phyloP scores from a whole-genome alignment of 1,140 invertebrate genomes.

The Orussus abietinus region DNA sequence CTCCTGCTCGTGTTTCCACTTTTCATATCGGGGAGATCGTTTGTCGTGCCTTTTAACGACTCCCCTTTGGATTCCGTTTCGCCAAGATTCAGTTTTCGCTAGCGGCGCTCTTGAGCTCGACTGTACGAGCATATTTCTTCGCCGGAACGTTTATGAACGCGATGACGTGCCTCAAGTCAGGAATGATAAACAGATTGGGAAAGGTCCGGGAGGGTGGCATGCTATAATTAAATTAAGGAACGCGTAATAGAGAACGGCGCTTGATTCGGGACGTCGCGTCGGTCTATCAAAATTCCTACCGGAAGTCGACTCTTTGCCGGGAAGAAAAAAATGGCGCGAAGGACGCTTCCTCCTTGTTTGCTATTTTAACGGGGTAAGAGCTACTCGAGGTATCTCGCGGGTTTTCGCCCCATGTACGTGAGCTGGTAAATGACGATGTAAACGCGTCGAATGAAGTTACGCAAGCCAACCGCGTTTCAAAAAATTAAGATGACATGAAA shows the following conservation, averaged over 20 bases:
- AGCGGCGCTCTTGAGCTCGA: background rate
- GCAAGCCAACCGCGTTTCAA: background rate
- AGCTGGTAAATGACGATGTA: background rate
- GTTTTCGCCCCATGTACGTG: background rate
- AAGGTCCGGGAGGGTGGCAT: background rate
- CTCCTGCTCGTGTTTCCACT: too few species aligned
- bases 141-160: conserved; percentile 4
- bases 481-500: too few species aligned
- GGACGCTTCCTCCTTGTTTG: background rate
- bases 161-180: conserved; percentile 2
- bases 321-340: background rate
- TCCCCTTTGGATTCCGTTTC: too few species aligned
- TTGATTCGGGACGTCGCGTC: background rate
- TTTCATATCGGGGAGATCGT: too few species aligned
- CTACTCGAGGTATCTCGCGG: background rate
- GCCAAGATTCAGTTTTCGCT: too few species aligned
- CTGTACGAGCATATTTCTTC: background rate
- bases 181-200: conserved; percentile 5
- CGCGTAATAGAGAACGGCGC: too few species aligned
- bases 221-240: conserved; percentile 8
- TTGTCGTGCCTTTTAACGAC: too few species aligned
- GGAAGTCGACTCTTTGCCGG: background rate
- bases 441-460: background rate
- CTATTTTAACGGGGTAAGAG: background rate
- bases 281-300: background rate